Evolutionary conservation across 2,113 vertebrate genomes (phyloP), one percentile per base, ranked within the genome.

Genomic region (Ammodytes dubius): DNA sequence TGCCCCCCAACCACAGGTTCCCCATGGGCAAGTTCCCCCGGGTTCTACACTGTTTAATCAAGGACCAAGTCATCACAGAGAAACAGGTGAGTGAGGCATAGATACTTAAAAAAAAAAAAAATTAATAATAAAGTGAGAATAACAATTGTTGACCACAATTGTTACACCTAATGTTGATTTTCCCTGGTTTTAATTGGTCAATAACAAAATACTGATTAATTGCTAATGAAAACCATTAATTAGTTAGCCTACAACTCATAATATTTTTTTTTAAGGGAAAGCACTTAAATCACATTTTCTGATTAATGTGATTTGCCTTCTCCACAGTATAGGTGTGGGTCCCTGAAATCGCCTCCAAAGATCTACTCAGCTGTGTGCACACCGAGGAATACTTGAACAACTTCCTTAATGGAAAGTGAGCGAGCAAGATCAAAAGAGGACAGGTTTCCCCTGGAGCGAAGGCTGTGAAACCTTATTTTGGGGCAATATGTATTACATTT

Each of bases 361-460:
- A 83, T 1, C 19, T 93, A 27, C 81, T 93, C 45, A 46, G 86
- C 0, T 59, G 81, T 27, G 94, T 94, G 64, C 92, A 94, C 77
- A 89, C 93, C 0, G 83, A 86, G 19, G 88, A 91, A 19, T 93
- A 94, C 73, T 39, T 93, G 54, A 63, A 79, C 54, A 84, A 81
- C 75, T 93, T 93, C 57, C 83, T 92, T 12, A 80, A 77, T 9
- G 93, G 17, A 90, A 74, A 45, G 64, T 67, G 43, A 78, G 53
- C 6, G 86, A 89, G 76, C 80, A 80, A 5, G 91, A 91, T n/a
- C 91, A 92, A 58, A 89, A 71, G 47, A 85, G 77, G 53, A 92
- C 91, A 0, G 93, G 91, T 2, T 92, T 94, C 65, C 70, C 83
- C 58, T 93, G 93, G 93, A 94, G 90, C 35, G 54, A 91, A 73